Conservation (phyloP, 2,797 vertebrate species). For the Saguinus oedipus region DNA sequence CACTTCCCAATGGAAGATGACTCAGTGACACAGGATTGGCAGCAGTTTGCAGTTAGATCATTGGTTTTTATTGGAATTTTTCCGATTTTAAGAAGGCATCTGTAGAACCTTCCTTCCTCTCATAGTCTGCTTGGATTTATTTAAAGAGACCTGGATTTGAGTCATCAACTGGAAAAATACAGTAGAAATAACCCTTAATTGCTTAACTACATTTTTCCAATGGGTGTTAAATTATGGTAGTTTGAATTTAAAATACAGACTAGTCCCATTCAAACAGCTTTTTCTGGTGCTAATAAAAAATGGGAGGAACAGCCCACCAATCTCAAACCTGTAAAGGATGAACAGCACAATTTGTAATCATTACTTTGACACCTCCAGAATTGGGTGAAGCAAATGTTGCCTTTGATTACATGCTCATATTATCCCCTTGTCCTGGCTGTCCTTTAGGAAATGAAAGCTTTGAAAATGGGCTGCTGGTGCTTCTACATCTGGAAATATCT, state of each 20-base stretch:
- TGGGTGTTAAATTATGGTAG: conserved; percentile 49
- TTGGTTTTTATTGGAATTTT: conserved; percentile 70
- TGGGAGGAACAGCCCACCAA: not conserved
- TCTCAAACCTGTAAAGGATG: not conserved
- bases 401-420: not conserved
- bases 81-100: conserved; percentile 71
- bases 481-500: conserved; percentile 37
- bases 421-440: not conserved
- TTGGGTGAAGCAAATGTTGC: not conserved
- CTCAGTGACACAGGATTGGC: conserved; percentile 74
- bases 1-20: conserved; percentile 78
- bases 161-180: conserved; percentile 79
- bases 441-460: conserved; percentile 2
- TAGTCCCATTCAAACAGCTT: conserved; percentile 49
- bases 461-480: not conserved
- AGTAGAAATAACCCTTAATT: conserved; percentile 61
- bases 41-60: conserved; percentile 81
- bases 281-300: conserved; percentile 53
- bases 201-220: conserved; percentile 75
- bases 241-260: conserved; percentile 67
- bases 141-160: conserved; percentile 69
- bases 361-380: not conserved
- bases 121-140: conserved; percentile 62
- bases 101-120: conserved; percentile 70
- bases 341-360: conserved; percentile 25